Conservation (phyloP, 2,113 vertebrate species). For the Sorex araneus region DNA sequence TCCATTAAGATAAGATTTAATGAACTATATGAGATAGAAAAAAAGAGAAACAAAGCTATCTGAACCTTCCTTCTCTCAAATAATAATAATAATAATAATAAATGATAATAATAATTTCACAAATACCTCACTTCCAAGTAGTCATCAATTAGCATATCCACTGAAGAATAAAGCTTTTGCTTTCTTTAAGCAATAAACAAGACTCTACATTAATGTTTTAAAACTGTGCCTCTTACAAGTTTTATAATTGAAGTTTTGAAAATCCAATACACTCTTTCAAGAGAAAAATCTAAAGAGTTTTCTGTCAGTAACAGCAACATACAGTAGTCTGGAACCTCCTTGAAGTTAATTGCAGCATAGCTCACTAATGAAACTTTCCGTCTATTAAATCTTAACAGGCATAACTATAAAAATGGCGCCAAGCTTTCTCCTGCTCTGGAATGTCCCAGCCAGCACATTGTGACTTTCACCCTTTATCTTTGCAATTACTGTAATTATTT, state of each 20-base stretch:
- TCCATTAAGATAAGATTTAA: constrained; percentile 32
- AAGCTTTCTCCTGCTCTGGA: constrained; percentile 87
- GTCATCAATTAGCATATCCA: constrained; percentile 31
- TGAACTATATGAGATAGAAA: constrained; percentile 29
- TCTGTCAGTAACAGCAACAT: constrained; percentile 86
- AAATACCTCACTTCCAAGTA: constrained; percentile 54
- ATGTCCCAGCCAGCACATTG: constrained; percentile 88
- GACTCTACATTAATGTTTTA: constrained; percentile 38
- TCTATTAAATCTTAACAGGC: constrained; percentile 92
- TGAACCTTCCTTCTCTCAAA: constrained; percentile 73
- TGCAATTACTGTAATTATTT: constrained; percentile 86
- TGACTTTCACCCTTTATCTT: constrained; percentile 87
- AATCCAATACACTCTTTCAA: constrained; percentile 86
- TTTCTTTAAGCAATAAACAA: constrained; percentile 72
- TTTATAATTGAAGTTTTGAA: constrained; percentile 84
- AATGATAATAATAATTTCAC: background rate
- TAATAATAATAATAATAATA: constrained; percentile 22
- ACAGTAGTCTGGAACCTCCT: constrained; percentile 90
- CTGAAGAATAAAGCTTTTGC: constrained; percentile 60
- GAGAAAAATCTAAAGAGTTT: constrained; percentile 88
- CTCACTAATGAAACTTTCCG: constrained; percentile 92
- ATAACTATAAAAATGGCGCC: constrained; percentile 93
- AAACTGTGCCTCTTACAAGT: constrained; percentile 71
- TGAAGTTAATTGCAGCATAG: constrained; percentile 92
- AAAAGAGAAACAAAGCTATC: background rate